Percentiles rank a stretch among this genome's conserved stretches.
These are phyloP conservation scores for Perccottus glenii DNA, from an alignment of 2,113 vertebrate genomes.

Conservation along the genomic window DNA sequence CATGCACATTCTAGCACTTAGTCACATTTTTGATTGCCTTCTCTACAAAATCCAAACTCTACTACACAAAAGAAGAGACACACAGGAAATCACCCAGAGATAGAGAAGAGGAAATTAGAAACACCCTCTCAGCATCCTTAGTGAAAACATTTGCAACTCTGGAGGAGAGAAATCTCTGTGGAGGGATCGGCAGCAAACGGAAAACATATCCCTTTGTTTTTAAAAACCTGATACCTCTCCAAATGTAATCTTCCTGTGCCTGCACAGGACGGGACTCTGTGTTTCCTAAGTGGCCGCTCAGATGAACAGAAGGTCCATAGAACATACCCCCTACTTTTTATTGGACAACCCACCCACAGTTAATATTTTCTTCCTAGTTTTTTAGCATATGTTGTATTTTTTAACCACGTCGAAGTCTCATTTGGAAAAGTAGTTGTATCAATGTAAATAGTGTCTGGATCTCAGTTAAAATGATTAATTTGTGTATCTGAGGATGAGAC, in stretches of 20 bases:
- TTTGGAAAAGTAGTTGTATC: conserved; percentile 52
- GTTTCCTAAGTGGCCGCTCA: conserved; percentile 67
- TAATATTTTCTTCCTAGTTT: conserved; percentile 55
- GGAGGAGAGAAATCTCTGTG: conserved; percentile 59
- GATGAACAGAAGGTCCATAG: conserved; percentile 67
- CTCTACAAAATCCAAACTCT: conserved; percentile 4
- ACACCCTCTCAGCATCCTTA: conserved; percentile 73
- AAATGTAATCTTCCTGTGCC: conserved; percentile 76
- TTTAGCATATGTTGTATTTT: conserved; percentile 43
- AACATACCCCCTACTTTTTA: conserved; percentile 35
- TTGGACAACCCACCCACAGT: conserved; percentile 57
- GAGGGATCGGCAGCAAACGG: conserved; percentile 65
- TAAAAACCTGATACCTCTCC: conserved; percentile 72
- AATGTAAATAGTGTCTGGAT: conserved; percentile 55
- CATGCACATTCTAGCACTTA: background rate
- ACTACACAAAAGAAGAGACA: conserved; percentile 54
- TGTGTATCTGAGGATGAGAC: conserved; percentile 62
- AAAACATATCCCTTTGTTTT: conserved; percentile 78
- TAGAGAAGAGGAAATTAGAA: conserved; percentile 77
- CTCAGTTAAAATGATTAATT: conserved; percentile 64
- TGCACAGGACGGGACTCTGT: conserved; percentile 64
- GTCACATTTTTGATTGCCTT: conserved; percentile 28
- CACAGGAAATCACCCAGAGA: conserved; percentile 74
- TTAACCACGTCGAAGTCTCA: conserved; percentile 45
- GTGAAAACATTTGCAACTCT: conserved; percentile 77